A percentile compares a stretch with the other conserved stretches of the same genome.
These are phyloP conservation scores for Pseudopipra pipra DNA, from an alignment of 2,113 vertebrate genomes.

Conservation along the genomic window DNA sequence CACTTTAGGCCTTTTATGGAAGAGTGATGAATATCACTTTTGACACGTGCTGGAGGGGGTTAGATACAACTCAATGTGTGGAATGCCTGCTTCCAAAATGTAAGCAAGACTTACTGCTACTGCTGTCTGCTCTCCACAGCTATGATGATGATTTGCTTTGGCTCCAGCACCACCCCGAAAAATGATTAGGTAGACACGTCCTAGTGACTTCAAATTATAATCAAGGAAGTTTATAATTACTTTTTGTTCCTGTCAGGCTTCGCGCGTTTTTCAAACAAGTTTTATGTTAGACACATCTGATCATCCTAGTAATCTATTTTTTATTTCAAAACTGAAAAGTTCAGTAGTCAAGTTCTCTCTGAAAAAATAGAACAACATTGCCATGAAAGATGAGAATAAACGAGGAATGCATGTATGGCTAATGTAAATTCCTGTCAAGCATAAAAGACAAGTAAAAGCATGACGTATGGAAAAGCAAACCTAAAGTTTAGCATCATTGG, in stretches of 20 bases:
- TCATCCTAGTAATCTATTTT: background rate
- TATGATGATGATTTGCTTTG: background rate
- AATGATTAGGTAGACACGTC: background rate
- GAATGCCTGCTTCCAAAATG: background rate
- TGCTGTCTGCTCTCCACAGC: background rate
- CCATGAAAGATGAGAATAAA: background rate
- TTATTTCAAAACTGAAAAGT: background rate
- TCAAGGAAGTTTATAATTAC: background rate
- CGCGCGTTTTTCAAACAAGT: background rate
- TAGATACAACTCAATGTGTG: background rate
- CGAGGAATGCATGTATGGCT: background rate
- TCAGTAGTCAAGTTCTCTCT: background rate
- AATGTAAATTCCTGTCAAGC: background rate
- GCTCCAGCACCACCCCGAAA: background rate
- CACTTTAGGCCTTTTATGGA: background rate
- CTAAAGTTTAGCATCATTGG: background rate
- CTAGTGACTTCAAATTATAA: background rate
- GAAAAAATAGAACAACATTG: background rate
- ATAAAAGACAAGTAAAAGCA: background rate
- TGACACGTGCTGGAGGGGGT: background rate
- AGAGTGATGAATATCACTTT: background rate
- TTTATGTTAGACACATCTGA: background rate
- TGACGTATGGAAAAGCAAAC: background rate
- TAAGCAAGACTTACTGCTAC: background rate
- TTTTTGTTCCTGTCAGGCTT: background rate